Evolutionary conservation across 1,140 invertebrate species (phyloP).

Genomic region (Potamilus streckersoni): DNA sequence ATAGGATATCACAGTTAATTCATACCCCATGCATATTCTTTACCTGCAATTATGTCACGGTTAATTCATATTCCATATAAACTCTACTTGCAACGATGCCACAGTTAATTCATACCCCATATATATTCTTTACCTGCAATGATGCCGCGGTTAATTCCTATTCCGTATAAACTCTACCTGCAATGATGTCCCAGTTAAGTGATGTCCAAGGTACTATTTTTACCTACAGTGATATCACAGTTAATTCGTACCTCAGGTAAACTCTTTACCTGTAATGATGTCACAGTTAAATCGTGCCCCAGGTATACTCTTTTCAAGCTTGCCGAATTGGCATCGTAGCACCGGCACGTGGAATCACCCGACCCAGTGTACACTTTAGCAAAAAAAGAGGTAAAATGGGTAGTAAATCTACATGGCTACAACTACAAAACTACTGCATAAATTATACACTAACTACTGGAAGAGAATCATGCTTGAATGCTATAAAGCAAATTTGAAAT

Average conservation of each 20-base stretch:
- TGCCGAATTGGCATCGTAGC: conserved; percentile 71
- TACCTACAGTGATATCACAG: no score
- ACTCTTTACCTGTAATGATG: conserved; percentile 60
- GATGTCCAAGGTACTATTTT: no score
- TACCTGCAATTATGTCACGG: conserved; percentile 1
- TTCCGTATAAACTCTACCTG: no score
- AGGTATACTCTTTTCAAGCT: conserved; percentile 62
- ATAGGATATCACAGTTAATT: conserved; percentile 65
- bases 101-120: no score
- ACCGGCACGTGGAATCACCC: conserved; percentile 62
- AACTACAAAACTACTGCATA: no score
- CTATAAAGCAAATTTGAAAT: no score
- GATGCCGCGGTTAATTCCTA: conserved; percentile 59
- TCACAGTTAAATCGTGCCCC: conserved; percentile 68
- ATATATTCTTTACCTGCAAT: conserved; percentile 51
- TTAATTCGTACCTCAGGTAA: no score
- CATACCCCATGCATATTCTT: conserved; percentile 66
- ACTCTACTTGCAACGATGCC: no score
- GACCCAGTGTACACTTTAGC: conserved; percentile 69
- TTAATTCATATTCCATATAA: no score
- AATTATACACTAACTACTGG: no score
- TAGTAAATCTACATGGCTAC: conserved; percentile 2
- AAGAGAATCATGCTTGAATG: no score
- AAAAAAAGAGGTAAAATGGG: conserved; percentile 18
- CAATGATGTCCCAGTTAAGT: no score